These are phyloP conservation scores for Drosophila repleta DNA, from an alignment of 1,140 invertebrate genomes.

Conservation along the genomic window DNA sequence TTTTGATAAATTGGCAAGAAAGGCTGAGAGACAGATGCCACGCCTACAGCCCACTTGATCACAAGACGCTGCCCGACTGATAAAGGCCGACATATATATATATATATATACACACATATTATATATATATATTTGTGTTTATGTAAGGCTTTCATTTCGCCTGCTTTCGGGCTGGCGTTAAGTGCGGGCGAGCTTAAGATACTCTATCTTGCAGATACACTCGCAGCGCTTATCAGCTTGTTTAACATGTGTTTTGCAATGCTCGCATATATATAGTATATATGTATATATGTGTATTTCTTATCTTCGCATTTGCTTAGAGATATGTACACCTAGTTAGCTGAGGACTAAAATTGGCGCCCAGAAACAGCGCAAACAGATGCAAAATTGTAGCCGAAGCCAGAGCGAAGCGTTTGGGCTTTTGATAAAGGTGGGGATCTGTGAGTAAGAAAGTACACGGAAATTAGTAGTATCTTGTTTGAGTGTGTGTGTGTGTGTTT, in stretches of 20 bases:
- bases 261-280: neutral
- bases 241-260: constrained; percentile 57
- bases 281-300: constrained; percentile 7
- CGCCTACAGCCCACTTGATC: neutral
- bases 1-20: constrained; percentile 61
- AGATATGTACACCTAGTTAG: constrained; percentile 14
- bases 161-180: constrained; percentile 21
- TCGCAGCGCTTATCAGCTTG: constrained; percentile 52
- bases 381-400: neutral
- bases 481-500: constrained; percentile 16
- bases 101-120: neutral
- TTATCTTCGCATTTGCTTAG: constrained; percentile 48
- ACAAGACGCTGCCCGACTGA: constrained; percentile 47
- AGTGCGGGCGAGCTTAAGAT: constrained; percentile 58
- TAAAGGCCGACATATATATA: constrained; percentile 28
- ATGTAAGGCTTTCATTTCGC: neutral
- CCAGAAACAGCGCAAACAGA: constrained; percentile 22
- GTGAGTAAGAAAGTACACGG: constrained; percentile 14
- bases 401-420: neutral
- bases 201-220: constrained; percentile 65
- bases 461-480: constrained; percentile 6
- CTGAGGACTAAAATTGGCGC: constrained; percentile 5
- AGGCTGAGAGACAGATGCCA: constrained; percentile 25
- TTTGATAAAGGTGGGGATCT: neutral
- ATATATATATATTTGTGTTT: neutral